These are phyloP conservation scores for Solea solea DNA, from an alignment of 2,113 vertebrate genomes.

Conservation along the genomic window DNA sequence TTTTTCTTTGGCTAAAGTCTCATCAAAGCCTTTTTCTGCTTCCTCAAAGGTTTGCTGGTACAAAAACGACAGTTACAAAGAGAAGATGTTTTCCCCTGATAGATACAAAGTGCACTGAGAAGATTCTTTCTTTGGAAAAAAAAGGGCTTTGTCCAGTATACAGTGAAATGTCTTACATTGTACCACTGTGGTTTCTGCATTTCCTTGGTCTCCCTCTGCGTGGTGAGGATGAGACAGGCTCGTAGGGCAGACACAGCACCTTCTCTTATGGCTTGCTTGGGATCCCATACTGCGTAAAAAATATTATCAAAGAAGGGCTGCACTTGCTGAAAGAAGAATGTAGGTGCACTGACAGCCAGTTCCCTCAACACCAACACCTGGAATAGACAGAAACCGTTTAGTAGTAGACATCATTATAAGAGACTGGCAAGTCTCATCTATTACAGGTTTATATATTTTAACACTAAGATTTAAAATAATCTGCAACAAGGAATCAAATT, in stretches of 20 bases:
- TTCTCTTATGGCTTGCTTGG: conserved; percentile 96
- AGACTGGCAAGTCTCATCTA: too few species aligned
- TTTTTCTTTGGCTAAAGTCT: conserved; percentile 96
- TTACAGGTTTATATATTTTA: too few species aligned
- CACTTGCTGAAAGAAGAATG: conserved; percentile 99
- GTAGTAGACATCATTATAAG: too few species aligned
- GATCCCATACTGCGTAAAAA: conserved; percentile 98
- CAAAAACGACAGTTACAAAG: not conserved
- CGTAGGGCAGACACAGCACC: conserved; percentile 96
- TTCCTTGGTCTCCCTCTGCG: conserved; percentile 96
- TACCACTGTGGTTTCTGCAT: conserved; percentile 99
- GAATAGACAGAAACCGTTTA: not conserved
- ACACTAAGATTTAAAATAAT: too few species aligned
- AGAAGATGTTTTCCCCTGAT: not conserved
- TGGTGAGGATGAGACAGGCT: conserved; percentile 96
- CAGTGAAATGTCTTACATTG: conserved; percentile 82
- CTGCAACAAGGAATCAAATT: too few species aligned
- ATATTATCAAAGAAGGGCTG: conserved; percentile 98
- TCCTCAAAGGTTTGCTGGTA: conserved; percentile 95
- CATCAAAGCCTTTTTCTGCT: conserved; percentile 97
- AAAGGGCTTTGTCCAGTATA: not conserved
- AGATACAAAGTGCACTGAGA: conserved; percentile 1
- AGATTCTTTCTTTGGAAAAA: not conserved
- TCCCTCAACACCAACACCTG: conserved; percentile 96
- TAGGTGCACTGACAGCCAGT: conserved; percentile 95